These are phyloP conservation scores for Cancer borealis DNA, from an alignment of 2,888 invertebrate genomes.

Conservation along the genomic window DNA sequence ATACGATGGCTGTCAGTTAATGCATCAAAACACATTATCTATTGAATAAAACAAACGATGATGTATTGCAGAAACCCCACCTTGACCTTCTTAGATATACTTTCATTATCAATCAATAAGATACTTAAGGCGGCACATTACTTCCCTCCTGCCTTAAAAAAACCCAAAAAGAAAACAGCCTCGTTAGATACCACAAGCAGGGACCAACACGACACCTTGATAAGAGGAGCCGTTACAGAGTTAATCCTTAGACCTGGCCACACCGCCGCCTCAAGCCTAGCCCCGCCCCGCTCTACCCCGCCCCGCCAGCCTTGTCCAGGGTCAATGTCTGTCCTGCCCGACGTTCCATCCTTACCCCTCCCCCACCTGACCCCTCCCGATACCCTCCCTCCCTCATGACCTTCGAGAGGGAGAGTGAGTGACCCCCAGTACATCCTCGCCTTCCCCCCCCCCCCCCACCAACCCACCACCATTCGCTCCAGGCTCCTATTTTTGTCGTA, in stretches of 20 bases:
- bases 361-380: not conserved
- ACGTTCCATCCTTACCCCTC: not conserved
- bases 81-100: not conserved
- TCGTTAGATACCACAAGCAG: not conserved
- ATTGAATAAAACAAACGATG: not conserved
- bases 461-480: not conserved
- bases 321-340: constrained; percentile 24
- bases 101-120: not conserved
- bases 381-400: not conserved
- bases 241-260: not conserved
- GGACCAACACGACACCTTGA: not conserved
- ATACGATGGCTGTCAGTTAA: not conserved
- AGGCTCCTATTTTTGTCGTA: not conserved
- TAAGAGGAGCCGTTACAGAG: not conserved
- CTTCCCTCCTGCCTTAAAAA: not conserved
- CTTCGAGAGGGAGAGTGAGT: constrained; percentile 26
- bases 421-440: not conserved
- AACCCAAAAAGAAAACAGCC: not conserved
- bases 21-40: not conserved
- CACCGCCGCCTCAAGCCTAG: not conserved
- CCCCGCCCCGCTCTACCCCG: not conserved
- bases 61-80: not conserved
- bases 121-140: not conserved
- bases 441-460: not conserved
- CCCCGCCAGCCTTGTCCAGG: constrained; percentile 17